Evolutionary conservation across 2,888 invertebrate genomes (phyloP).

Genomic region (Laspeyria flexula): DNA sequence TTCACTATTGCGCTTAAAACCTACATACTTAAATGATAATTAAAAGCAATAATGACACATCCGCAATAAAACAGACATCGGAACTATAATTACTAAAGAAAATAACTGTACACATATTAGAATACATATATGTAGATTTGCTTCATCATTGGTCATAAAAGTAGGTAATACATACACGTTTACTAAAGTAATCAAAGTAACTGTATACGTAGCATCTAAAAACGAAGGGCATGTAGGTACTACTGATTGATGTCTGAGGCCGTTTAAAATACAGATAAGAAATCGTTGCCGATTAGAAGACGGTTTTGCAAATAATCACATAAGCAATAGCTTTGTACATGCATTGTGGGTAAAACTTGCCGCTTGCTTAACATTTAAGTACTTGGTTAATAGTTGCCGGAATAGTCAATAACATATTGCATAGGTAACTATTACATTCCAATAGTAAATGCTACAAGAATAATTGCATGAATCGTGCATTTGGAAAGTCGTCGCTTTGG

Average conservation of each 20-base stretch:
- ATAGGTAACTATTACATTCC: slow-evolving; percentile 16
- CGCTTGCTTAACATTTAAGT: slow-evolving; percentile 7
- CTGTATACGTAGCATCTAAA: slow-evolving; percentile 29
- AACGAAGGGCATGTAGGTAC: slow-evolving; percentile 23
- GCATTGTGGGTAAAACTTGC: slow-evolving; percentile 5
- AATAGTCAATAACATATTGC: slow-evolving; percentile 18
- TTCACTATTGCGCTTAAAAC: slow-evolving; percentile 35
- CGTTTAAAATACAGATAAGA: slow-evolving; percentile 24
- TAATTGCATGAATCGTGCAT: not conserved
- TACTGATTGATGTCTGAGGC: slow-evolving; percentile 11
- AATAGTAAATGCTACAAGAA: slow-evolving; percentile 7
- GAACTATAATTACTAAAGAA: slow-evolving; percentile 23
- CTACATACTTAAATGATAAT: slow-evolving; percentile 25
- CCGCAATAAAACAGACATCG: slow-evolving; percentile 25
- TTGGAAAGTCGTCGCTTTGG: not conserved
- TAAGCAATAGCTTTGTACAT: slow-evolving; percentile 5
- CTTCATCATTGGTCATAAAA: slow-evolving; percentile 38
- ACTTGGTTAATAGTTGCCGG: not conserved
- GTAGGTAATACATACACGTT: slow-evolving; percentile 15
- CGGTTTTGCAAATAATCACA: slow-evolving; percentile 2
- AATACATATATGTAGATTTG: slow-evolving; percentile 33
- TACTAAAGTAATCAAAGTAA: slow-evolving; percentile 38
- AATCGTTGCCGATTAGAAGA: slow-evolving; percentile 10
- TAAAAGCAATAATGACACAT: slow-evolving; percentile 27
- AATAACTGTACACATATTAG: slow-evolving; percentile 32